Percentiles rank a stretch among this genome's conserved stretches.
phyloP scores from a whole-genome alignment of 1,140 invertebrate genomes.

The Belonocnema kinseyi region DNA sequence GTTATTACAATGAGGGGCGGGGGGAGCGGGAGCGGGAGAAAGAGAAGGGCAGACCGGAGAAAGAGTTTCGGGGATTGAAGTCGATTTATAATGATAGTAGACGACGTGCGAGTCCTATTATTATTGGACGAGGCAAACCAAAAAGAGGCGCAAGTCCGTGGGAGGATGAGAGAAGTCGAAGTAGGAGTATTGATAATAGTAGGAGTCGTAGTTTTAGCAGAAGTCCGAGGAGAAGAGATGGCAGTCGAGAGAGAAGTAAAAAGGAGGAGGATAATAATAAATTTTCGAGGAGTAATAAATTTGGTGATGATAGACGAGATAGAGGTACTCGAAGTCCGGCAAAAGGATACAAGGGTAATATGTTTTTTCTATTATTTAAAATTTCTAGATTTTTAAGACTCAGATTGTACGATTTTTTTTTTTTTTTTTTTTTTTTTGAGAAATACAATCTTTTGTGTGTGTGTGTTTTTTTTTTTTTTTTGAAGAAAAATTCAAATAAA shows the following conservation, averaged over 20 bases:
- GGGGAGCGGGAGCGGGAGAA: conserved; percentile 59
- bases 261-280: conserved; percentile 60
- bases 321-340: conserved; percentile 61
- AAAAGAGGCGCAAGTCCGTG: conserved; percentile 63
- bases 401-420: too few relatives aligned
- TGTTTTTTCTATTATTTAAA: conserved; percentile 16
- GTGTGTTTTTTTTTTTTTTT: too few relatives aligned
- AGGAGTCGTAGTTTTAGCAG: conserved; percentile 67
- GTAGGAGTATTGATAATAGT: conserved; percentile 58
- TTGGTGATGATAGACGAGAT: conserved; percentile 61
- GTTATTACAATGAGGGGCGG: conserved; percentile 44
- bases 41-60: conserved; percentile 46
- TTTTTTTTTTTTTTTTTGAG: too few relatives aligned
- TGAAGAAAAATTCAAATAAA: too few relatives aligned
- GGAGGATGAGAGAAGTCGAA: conserved; percentile 61
- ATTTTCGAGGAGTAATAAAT: conserved; percentile 46
- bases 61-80: conserved; percentile 49
- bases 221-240: conserved; percentile 66
- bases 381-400: background rate
- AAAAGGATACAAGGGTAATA: conserved; percentile 58
- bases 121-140: conserved; percentile 48
- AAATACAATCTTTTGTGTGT: too few relatives aligned
- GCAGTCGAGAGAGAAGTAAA: conserved; percentile 52
- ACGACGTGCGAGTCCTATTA: conserved; percentile 56
- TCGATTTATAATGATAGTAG: conserved; percentile 48